Base-by-base conservation (phyloP, 1,140 invertebrate species). In the Caenorhabditis inopinata region DNA sequence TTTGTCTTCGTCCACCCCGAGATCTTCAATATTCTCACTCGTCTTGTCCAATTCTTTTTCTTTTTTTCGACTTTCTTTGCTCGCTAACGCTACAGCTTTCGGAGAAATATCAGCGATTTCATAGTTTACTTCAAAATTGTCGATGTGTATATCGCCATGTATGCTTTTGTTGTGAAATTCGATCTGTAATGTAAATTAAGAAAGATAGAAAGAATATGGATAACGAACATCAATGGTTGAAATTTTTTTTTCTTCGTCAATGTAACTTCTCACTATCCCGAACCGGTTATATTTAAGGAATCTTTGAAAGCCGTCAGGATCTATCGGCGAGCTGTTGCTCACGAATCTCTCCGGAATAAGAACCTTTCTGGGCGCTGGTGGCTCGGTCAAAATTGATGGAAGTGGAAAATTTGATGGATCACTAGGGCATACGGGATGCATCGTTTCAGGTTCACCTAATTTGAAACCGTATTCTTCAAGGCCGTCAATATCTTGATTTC, bases 401-500 rank as follows among this genome's bases (percentile, higher is more conserved):
- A 32, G 18, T 32, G 12, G 27, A 16, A 32, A 25, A 58, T 12
- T 32, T n/a, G 27, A 32, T 32, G 7, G 29, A 3, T n/a, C 14
- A 12, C 4, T 5, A 2, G n/a, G 12, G 48, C 18, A 9, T 0
- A 58, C 32, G 9, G 4, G n/a, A 32, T 16, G 58, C 14, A 32
- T 2, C 21, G n/a, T 18, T 1, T 68, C 58, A 3, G 58, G 58
- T 21, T 68, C 32, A 11, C 58, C 58, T 6, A 68, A 5, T 21
- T 68, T 38, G 32, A 68, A 68, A 32, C 58, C 58, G n/a, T 38
- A 68, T 21, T 68, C 58, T 42, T 68, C 58, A n/a, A 68, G 58
- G 11, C n/a, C 58, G 6, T 18, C 58, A 27, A 68, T n/a, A 21
- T 68, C 32, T 38, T 29, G 32, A 16, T 62, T 62, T 7, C 27